These are phyloP conservation scores for Lepeophtheirus nordmannii DNA, from an alignment of 2,888 invertebrate genomes.

Conservation along the genomic window DNA sequence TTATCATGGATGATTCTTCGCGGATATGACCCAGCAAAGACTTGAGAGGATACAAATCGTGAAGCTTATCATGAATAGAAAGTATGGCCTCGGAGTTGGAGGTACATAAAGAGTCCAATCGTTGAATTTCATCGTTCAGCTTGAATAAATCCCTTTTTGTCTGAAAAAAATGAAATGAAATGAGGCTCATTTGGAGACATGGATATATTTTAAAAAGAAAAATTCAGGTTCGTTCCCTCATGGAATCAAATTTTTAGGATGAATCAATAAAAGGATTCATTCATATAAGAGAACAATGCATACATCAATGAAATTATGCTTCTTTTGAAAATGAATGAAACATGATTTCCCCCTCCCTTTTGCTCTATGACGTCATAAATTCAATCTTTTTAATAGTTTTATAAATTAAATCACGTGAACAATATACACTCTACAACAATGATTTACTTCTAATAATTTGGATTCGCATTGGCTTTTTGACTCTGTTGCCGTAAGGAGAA, in stretches of 20 bases:
- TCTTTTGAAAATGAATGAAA: too few species aligned
- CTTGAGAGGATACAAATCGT: slow-evolving; percentile 1
- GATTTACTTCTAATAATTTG: background rate
- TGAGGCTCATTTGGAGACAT: background rate
- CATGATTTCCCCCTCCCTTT: background rate
- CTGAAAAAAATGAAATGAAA: background rate
- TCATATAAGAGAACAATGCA: too few species aligned
- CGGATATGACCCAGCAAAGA: background rate
- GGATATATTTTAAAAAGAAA: background rate
- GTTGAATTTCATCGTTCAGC: background rate
- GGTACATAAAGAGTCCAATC: background rate
- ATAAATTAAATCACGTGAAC: background rate
- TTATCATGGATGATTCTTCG: slow-evolving; percentile 2
- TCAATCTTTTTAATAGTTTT: background rate
- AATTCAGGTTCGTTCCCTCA: too few species aligned
- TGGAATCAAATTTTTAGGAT: too few species aligned
- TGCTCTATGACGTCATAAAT: background rate
- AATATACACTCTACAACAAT: background rate
- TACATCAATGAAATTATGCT: too few species aligned
- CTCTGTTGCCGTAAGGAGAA: background rate
- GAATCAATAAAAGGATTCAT: too few species aligned
- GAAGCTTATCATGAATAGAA: background rate
- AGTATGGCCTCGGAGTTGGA: background rate
- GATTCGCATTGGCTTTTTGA: background rate
- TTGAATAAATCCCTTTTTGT: background rate